phyloP scores from a whole-genome alignment of 1,140 invertebrate species.

The Anoplophora glabripennis region DNA sequence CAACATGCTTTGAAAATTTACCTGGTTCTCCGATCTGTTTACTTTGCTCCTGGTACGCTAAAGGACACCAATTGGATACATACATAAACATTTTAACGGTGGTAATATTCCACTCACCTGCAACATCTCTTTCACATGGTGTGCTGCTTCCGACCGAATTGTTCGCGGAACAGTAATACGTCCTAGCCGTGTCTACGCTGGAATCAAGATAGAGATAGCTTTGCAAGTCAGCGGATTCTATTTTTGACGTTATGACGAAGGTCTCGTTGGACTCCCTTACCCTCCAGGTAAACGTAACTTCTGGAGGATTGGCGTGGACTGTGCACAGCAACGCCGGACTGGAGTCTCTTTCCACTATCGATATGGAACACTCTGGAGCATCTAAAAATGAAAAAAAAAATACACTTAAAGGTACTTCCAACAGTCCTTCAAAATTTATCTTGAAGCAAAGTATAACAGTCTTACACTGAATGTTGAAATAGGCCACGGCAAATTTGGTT shows the following conservation, averaged over 20 bases:
- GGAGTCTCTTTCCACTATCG: constrained; percentile 67
- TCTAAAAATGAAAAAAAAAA: constrained; percentile 58
- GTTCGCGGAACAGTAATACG: constrained; percentile 80
- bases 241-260: constrained; percentile 51
- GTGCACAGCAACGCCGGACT: constrained; percentile 76
- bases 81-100: constrained; percentile 42
- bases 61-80: constrained; percentile 49
- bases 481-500: constrained; percentile 59
- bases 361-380: constrained; percentile 80
- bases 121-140: constrained; percentile 76
- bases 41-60: constrained; percentile 53
- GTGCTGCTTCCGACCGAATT: constrained; percentile 72
- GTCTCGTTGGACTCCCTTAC: constrained; percentile 80
- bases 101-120: constrained; percentile 56
- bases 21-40: constrained; percentile 53
- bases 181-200: constrained; percentile 65
- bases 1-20: constrained; percentile 30
- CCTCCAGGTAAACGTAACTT: constrained; percentile 81
- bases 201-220: constrained; percentile 67
- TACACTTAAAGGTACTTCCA: too few relatives aligned
- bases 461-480: constrained; percentile 80
- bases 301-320: constrained; percentile 74
- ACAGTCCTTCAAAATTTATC: too few relatives aligned
- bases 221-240: constrained; percentile 53
- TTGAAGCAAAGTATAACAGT: too few relatives aligned